Percentiles rank a stretch among this genome's conserved stretches.
Conservation (phyloP, 2,888 invertebrate species). For the Drosophila mayaguana region DNA sequence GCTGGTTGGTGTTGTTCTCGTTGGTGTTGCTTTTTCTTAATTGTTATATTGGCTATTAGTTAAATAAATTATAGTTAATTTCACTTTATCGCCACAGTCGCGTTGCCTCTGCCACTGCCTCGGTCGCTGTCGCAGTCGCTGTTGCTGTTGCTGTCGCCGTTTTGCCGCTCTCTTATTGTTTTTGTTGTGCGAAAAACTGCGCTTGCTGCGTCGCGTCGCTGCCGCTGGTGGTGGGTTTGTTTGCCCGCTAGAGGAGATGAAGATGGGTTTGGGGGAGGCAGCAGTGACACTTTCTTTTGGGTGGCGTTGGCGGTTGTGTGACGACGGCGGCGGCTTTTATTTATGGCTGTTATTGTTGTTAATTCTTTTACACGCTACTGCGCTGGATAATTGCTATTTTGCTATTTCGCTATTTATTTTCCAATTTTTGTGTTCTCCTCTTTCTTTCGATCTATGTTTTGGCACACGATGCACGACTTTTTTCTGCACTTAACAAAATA, state of each 20-base stretch:
- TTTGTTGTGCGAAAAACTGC: conserved; percentile 60
- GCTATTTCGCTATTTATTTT: conserved; percentile 57
- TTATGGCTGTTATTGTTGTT: conserved; percentile 58
- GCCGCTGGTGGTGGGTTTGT: conserved; percentile 61
- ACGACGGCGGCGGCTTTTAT: conserved; percentile 40
- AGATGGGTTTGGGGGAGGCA: conserved; percentile 18
- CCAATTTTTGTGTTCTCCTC: conserved; percentile 42
- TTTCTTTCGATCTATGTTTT: conserved; percentile 45
- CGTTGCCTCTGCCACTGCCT: conserved; percentile 18
- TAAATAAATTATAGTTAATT: conserved; percentile 75
- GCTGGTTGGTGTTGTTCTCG: conserved; percentile 11
- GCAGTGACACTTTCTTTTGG: conserved; percentile 61
- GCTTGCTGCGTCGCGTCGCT: conserved; percentile 37
- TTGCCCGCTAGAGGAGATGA: conserved; percentile 20
- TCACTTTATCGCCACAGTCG: conserved; percentile 64
- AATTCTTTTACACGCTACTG: conserved; percentile 57
- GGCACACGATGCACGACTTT: conserved; percentile 46
- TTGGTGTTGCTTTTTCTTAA: conserved; percentile 27
- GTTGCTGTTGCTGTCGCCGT: conserved; percentile 36
- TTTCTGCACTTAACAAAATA: conserved; percentile 58
- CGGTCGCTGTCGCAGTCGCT: conserved; percentile 17
- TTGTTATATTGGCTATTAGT: conserved; percentile 57
- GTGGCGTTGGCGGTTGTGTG: conserved; percentile 40
- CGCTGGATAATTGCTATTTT: conserved; percentile 61
- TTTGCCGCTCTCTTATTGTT: conserved; percentile 66